These are phyloP conservation scores for Eidolon dupreanum DNA, from an alignment of 2,797 vertebrate species.

Conservation along the genomic window DNA sequence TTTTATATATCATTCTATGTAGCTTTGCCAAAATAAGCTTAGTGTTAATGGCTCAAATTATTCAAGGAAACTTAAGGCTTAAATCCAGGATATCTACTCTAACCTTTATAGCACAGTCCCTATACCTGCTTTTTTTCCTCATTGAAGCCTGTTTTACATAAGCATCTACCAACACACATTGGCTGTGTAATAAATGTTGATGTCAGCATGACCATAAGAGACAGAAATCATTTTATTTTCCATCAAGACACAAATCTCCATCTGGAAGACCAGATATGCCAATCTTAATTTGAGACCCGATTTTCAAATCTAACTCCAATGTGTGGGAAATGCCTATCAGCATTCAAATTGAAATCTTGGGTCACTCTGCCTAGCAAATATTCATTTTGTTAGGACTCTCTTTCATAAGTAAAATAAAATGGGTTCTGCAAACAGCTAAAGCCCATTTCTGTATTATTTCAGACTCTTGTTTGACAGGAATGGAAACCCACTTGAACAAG, in stretches of 20 bases:
- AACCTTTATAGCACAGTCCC: neutral
- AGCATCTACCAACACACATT: neutral
- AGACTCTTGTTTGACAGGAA: constrained; percentile 38
- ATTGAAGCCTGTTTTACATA: neutral
- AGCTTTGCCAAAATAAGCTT: neutral
- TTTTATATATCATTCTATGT: neutral
- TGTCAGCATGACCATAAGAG: constrained; percentile 48
- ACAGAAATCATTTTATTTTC: constrained; percentile 68
- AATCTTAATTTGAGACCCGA: constrained; percentile 67
- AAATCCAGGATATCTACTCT: neutral
- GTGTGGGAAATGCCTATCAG: constrained; percentile 58
- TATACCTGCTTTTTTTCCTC: neutral
- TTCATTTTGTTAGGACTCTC: constrained; percentile 42
- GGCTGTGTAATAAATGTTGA: constrained; percentile 36
- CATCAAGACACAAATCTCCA: constrained; percentile 42
- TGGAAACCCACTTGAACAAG: constrained; percentile 45
- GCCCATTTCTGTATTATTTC: constrained; percentile 46
- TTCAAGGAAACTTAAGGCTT: neutral
- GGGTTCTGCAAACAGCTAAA: constrained; percentile 56
- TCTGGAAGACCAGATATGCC: constrained; percentile 68
- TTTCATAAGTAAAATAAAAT: constrained; percentile 32
- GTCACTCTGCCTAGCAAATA: constrained; percentile 56
- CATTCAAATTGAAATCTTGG: constrained; percentile 54
- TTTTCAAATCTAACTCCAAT: constrained; percentile 57
- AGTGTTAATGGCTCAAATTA: neutral